Evolutionary conservation across 2,888 invertebrate species (phyloP).

Genomic region (Tortricodes alternella): DNA sequence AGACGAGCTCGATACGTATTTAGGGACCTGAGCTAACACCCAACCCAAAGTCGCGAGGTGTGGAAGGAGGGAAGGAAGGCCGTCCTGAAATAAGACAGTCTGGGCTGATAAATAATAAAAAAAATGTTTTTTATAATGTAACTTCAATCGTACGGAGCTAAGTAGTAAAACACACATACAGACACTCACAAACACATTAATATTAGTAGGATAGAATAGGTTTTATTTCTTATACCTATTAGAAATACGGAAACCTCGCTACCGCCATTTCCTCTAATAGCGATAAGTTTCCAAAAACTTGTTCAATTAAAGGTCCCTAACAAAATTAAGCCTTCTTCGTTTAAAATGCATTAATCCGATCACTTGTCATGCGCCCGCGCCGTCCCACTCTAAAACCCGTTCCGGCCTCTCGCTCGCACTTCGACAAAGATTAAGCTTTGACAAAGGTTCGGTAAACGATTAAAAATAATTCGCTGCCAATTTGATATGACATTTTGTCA

Average conservation of each 20-base stretch:
- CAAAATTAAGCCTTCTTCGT: conserved; percentile 81
- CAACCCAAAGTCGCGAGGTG: too few relatives aligned
- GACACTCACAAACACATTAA: too few relatives aligned
- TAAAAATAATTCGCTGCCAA: conserved; percentile 20
- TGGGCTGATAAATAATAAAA: too few relatives aligned
- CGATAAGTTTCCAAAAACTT: conserved; percentile 56
- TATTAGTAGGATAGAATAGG: neutral
- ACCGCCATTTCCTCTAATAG: conserved; percentile 25
- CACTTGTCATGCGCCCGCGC: conserved; percentile 75
- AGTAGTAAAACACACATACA: too few relatives aligned
- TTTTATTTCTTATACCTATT: neutral
- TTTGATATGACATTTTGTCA: conserved; percentile 57
- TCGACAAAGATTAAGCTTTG: conserved; percentile 69
- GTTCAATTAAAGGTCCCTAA: conserved; percentile 73
- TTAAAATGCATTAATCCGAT: conserved; percentile 82
- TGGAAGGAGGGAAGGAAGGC: too few relatives aligned
- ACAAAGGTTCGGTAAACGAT: conserved; percentile 44
- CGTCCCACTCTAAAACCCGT: conserved; percentile 75
- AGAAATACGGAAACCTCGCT: neutral
- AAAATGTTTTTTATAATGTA: too few relatives aligned
- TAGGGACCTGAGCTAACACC: too few relatives aligned
- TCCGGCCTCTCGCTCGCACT: conserved; percentile 60
- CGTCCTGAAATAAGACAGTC: too few relatives aligned
- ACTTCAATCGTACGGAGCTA: too few relatives aligned
- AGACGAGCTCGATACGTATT: too few relatives aligned